Evolutionary conservation across 2,888 invertebrate genomes (phyloP).

Genomic region (Lypha dubia): DNA sequence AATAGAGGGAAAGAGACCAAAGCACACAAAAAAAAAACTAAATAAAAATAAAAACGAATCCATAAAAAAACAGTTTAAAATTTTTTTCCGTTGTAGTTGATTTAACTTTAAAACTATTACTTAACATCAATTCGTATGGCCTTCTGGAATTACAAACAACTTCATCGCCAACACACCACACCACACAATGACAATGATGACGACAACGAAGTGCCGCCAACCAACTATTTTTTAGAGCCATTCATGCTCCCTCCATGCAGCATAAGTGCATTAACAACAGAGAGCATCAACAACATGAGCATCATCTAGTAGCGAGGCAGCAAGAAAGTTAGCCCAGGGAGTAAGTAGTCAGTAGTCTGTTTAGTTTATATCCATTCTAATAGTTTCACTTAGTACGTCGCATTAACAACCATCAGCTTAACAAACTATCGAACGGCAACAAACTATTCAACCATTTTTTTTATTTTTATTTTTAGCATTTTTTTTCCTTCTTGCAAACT

Average conservation of each 20-base stretch:
- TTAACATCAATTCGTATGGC: slow-evolving; percentile 76
- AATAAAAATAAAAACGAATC: background rate
- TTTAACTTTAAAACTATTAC: slow-evolving; percentile 75
- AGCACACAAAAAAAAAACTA: background rate
- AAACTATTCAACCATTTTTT: slow-evolving; percentile 25
- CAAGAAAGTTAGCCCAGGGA: slow-evolving; percentile 50
- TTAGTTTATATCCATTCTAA: slow-evolving; percentile 70
- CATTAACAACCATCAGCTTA: slow-evolving; percentile 52
- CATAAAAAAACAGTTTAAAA: slow-evolving; percentile 49
- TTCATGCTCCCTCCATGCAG: slow-evolving; percentile 8
- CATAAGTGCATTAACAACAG: slow-evolving; percentile 28
- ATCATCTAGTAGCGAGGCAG: background rate
- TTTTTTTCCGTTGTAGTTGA: slow-evolving; percentile 59
- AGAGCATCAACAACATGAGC: slow-evolving; percentile 42
- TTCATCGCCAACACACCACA: slow-evolving; percentile 75
- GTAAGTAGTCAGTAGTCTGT: slow-evolving; percentile 40
- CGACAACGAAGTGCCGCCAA: slow-evolving; percentile 67
- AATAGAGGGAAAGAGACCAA: slow-evolving; percentile 38
- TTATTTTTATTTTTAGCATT: background rate
- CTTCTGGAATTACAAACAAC: slow-evolving; percentile 77
- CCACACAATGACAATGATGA: slow-evolving; percentile 69
- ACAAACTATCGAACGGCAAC: slow-evolving; percentile 32
- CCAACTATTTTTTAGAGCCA: slow-evolving; percentile 45
- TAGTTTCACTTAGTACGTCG: slow-evolving; percentile 51
- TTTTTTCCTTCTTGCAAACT: slow-evolving; percentile 15